Conservation (phyloP, 2,113 vertebrate genomes). For the Coreoperca whiteheadi region DNA sequence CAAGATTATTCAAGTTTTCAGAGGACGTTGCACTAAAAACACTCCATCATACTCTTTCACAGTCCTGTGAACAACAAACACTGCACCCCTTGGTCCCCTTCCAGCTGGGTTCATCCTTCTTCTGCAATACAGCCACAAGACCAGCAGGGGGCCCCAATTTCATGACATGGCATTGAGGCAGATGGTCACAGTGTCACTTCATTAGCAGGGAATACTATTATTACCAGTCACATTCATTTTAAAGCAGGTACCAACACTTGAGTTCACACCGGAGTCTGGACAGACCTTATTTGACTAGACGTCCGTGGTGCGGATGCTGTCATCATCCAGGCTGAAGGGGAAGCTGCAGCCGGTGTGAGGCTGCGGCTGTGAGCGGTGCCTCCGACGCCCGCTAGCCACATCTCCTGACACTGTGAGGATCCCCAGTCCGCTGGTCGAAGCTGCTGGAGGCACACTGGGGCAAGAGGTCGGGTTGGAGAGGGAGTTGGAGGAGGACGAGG, state of each 20-base stretch:
- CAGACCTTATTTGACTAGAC: conserved; percentile 68
- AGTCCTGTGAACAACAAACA: conserved; percentile 64
- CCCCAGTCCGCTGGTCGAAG: conserved; percentile 53
- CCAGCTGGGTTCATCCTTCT: conserved; percentile 43
- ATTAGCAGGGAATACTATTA: conserved; percentile 59
- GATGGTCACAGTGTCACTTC: conserved; percentile 63
- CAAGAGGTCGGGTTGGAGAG: conserved; percentile 60
- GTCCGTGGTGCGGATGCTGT: conserved; percentile 85
- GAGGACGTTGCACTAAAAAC: conserved; percentile 66
- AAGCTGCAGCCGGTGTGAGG: conserved; percentile 71
- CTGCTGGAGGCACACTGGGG: conserved; percentile 8
- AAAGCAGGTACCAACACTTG: conserved; percentile 54
- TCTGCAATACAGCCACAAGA: conserved; percentile 40
- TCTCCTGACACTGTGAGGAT: conserved; percentile 62
- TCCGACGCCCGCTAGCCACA: conserved; percentile 68
- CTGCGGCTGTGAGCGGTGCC: conserved; percentile 86
- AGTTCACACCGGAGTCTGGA: conserved; percentile 45
- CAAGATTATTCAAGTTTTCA: conserved; percentile 79
- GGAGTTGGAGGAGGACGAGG: conserved; percentile 82
- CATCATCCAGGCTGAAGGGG: conserved; percentile 79
- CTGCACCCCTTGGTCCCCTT: conserved; percentile 40
- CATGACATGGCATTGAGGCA: conserved; percentile 28
- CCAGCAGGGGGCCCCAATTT: conserved; percentile 59
- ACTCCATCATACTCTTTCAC: conserved; percentile 63
- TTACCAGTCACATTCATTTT: conserved; percentile 68